These are phyloP conservation scores for Agrochola lychnidis DNA, from an alignment of 2,888 invertebrate species.

Conservation along the genomic window DNA sequence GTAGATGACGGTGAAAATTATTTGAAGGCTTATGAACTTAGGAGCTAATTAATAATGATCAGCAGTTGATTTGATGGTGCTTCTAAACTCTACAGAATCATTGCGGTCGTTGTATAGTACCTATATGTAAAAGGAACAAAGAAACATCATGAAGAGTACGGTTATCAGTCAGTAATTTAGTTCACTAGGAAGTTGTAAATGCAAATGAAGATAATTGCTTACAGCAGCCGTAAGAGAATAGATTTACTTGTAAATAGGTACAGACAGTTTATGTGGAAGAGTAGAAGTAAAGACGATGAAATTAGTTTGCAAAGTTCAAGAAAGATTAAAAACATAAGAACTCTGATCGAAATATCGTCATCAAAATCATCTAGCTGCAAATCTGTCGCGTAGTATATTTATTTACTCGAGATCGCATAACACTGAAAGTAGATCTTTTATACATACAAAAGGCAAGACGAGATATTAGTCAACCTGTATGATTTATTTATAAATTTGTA, in stretches of 20 bases:
- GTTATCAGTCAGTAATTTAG: conserved; percentile 45
- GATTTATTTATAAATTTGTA: neutral
- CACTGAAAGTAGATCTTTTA: neutral
- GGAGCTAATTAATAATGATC: no score
- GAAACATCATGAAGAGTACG: conserved; percentile 24
- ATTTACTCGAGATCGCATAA: neutral
- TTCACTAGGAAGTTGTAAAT: conserved; percentile 52
- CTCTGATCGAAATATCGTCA: conserved; percentile 2
- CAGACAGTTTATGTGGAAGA: neutral
- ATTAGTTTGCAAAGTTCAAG: neutral
- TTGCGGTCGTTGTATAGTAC: neutral
- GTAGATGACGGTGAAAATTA: neutral
- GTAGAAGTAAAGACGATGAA: neutral
- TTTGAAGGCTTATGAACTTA: neutral
- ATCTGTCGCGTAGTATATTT: neutral
- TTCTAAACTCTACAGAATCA: neutral
- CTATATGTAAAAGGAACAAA: conserved; percentile 38
- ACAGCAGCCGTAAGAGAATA: conserved; percentile 28
- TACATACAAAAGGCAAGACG: neutral
- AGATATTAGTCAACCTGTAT: neutral
- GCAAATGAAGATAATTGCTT: conserved; percentile 55
- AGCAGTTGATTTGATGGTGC: neutral
- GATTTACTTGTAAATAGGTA: conserved; percentile 7
- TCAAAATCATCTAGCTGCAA: neutral
- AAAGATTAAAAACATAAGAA: neutral